Base-by-base conservation (phyloP, 2,113 vertebrate genomes). In the Turnix velox region DNA sequence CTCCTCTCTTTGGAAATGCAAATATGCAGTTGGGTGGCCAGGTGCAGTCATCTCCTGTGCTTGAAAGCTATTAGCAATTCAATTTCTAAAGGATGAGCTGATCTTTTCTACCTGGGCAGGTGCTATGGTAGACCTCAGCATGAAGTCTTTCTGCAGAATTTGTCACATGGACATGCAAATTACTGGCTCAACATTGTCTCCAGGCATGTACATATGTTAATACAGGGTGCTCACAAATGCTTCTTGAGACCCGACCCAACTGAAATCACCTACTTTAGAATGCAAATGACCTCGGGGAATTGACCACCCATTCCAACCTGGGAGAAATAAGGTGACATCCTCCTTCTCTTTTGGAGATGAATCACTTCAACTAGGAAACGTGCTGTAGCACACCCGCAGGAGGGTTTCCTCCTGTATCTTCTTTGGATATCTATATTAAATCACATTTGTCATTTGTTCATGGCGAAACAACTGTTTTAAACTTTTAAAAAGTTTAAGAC, bases 31-130 rank as follows among this genome's bases (percentile, higher is more conserved):
- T 35, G 87, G 45, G 58, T 30, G 74, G 58, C 81, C 87, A 87
- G 92, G 78, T 87, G 87, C 78, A 20, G 45, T 8, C 90, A 92
- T 84, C 93, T 92, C 93, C 87, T 76, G 87, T 55, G 62, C 77
- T 37, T 19, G 57, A 58, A 68, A 82, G 31, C 57, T 54, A 58
- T 87, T 35, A 57, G 58, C 66, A 45, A 65, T 76, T 87, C 7
- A 35, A 15, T 12, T 30, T 2, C 71, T 17, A 40, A 4, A 30
- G 49, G 55, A 54, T 39, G 24, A 68, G 30, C 48, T 33, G 69
- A 62, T n/a, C 30, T 5, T 45, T 25, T 42, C 62, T 62, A 92
- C 81, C 87, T 77, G 78, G 48, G 55, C 93, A 88, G 88, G 76
- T 71, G 63, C 52, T 22, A 3, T 2, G 63, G 63, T 35, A 79